Percentiles rank a stretch among this genome's conserved stretches.
phyloP scores from a whole-genome alignment of 2,888 invertebrate genomes.

The Nemotelus pantherinus region DNA sequence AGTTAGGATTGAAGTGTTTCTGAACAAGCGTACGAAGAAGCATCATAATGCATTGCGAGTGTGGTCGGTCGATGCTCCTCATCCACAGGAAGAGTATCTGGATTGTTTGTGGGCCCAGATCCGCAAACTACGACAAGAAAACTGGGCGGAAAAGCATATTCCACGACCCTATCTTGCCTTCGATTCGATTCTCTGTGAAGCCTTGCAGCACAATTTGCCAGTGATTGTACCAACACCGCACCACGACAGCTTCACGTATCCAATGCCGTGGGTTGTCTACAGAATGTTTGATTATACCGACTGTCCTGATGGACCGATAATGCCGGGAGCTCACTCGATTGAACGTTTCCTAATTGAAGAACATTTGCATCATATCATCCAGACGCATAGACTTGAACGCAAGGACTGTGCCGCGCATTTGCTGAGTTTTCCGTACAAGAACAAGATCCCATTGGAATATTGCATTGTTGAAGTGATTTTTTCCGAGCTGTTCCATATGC shows the following conservation, averaged over 20 bases:
- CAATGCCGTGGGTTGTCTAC: slow-evolving; percentile 94
- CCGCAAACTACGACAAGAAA: slow-evolving; percentile 88
- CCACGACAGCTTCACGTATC: slow-evolving; percentile 88
- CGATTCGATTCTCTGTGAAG: slow-evolving; percentile 94
- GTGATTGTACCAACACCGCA: slow-evolving; percentile 92
- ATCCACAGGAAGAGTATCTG: slow-evolving; percentile 95
- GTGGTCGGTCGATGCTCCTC: slow-evolving; percentile 93
- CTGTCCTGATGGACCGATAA: slow-evolving; percentile 90
- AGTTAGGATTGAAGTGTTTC: slow-evolving; percentile 89
- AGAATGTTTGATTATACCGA: slow-evolving; percentile 99
- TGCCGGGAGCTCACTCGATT: slow-evolving; percentile 97
- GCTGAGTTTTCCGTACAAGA: slow-evolving; percentile 90
- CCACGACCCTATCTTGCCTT: slow-evolving; percentile 95
- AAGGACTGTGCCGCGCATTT: slow-evolving; percentile 95
- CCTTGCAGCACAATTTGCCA: slow-evolving; percentile 94
- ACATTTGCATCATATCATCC: slow-evolving; percentile 92
- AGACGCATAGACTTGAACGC: slow-evolving; percentile 86
- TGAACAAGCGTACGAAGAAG: slow-evolving; percentile 91
- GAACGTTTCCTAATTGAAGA: slow-evolving; percentile 98
- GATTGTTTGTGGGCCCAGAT: slow-evolving; percentile 97
- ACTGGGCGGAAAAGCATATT: slow-evolving; percentile 98
- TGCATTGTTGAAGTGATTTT: slow-evolving; percentile 98
- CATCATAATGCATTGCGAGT: slow-evolving; percentile 93
- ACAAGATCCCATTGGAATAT: slow-evolving; percentile 95
- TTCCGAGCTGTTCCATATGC: slow-evolving; percentile 92